Evolutionary conservation across 2,888 invertebrate genomes (phyloP).

Genomic region (Catotricha subobsoleta): DNA sequence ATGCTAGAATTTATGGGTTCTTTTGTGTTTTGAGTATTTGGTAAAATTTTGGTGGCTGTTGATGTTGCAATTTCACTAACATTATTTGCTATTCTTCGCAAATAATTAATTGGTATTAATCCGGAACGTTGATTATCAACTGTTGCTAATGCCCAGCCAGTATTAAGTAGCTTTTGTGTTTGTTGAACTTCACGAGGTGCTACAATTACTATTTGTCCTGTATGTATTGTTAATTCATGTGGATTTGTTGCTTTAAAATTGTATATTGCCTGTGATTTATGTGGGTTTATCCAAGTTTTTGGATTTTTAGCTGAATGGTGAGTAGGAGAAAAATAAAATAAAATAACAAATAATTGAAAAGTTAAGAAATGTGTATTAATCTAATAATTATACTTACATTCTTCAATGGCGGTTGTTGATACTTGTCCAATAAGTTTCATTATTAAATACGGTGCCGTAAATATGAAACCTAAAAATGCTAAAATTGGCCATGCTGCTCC

Average conservation of each 20-base stretch:
- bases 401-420: conserved; percentile 35
- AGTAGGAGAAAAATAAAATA: neutral
- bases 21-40: neutral
- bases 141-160: conserved; percentile 49
- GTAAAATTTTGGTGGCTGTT: neutral
- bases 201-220: conserved; percentile 58
- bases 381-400: conserved; percentile 32
- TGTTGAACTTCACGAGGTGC: conserved; percentile 73
- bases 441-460: conserved; percentile 83
- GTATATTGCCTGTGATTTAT: conserved; percentile 49
- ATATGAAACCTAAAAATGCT: conserved; percentile 71
- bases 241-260: conserved; percentile 53
- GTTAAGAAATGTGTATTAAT: conserved; percentile 7
- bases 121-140: conserved; percentile 40
- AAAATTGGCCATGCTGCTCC: conserved; percentile 71
- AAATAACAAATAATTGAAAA: conserved; percentile 20
- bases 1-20: neutral
- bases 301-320: conserved; percentile 40
- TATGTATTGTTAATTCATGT: conserved; percentile 58
- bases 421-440: conserved; percentile 55
- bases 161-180: conserved; percentile 38
- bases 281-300: conserved; percentile 47
- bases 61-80: neutral
- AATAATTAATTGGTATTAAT: conserved; percentile 45
- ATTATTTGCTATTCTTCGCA: conserved; percentile 13